phyloP scores from a whole-genome alignment of 2,113 vertebrate species.

The Pterocles burchelli region DNA sequence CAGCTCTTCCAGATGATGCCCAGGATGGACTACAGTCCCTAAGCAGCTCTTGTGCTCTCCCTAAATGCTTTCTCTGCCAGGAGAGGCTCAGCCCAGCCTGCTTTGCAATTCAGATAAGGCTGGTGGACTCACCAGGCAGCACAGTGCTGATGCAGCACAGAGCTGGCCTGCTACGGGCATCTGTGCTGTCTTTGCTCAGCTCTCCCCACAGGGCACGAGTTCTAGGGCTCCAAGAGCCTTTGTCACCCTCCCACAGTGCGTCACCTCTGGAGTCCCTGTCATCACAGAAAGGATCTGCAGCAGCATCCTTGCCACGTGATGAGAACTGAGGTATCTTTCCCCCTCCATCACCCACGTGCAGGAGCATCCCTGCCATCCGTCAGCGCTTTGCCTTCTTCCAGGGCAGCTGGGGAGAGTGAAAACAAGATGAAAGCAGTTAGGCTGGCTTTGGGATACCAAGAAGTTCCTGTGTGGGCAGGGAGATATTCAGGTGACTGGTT shows the following conservation, averaged over 20 bases:
- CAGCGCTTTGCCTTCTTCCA: neutral
- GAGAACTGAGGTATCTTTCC: neutral
- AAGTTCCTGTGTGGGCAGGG: neutral
- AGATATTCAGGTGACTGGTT: neutral
- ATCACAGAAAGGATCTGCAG: neutral
- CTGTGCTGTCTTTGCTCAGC: fast-evolving
- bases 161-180: neutral
- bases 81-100: neutral
- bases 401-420: neutral
- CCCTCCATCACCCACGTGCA: neutral
- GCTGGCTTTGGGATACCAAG: neutral
- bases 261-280: neutral
- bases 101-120: neutral
- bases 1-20: neutral
- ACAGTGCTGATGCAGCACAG: neutral
- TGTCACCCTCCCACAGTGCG: neutral
- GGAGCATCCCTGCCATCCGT: neutral
- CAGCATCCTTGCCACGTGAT: neutral
- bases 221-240: neutral
- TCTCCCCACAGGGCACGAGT: neutral
- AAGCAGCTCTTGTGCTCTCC: neutral
- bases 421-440: no score
- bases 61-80: neutral
- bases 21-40: no score
- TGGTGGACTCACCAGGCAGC: neutral